These are phyloP conservation scores for Drosophila buzzatii DNA, from an alignment of 2,888 invertebrate species.

Conservation along the genomic window DNA sequence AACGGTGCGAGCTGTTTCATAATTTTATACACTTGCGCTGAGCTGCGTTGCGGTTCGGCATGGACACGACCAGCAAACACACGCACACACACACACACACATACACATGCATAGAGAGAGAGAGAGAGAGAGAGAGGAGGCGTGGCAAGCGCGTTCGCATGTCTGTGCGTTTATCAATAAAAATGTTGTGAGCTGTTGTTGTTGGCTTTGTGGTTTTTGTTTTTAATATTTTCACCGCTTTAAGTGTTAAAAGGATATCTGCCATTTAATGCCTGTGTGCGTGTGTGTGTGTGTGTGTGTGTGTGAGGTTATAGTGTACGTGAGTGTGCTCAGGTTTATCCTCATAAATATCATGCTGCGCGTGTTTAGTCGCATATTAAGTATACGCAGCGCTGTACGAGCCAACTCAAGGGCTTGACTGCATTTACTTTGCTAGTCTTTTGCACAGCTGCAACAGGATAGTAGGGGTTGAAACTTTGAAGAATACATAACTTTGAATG, in stretches of 20 bases:
- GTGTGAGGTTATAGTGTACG: slow-evolving; percentile 6
- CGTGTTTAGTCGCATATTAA: slow-evolving; percentile 58
- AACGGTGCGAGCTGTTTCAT: slow-evolving; percentile 76
- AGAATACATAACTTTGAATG: not conserved
- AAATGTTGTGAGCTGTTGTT: slow-evolving; percentile 66
- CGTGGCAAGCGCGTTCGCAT: slow-evolving; percentile 44
- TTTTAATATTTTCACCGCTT: slow-evolving; percentile 79
- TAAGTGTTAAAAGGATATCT: slow-evolving; percentile 83
- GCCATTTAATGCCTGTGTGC: slow-evolving; percentile 67
- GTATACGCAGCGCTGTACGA: slow-evolving; percentile 66
- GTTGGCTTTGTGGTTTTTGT: slow-evolving; percentile 81
- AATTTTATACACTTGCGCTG: slow-evolving; percentile 81
- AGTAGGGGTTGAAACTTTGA: not conserved
- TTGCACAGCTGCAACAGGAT: slow-evolving; percentile 1
- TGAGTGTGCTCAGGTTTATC: slow-evolving; percentile 58
- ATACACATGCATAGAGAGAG: slow-evolving; percentile 1
- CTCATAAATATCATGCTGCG: slow-evolving; percentile 68
- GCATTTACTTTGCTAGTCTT: slow-evolving; percentile 24
- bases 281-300: slow-evolving; percentile 28
- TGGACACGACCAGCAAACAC: slow-evolving; percentile 68
- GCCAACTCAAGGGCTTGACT: slow-evolving; percentile 39
- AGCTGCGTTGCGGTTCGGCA: slow-evolving; percentile 70
- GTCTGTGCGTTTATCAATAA: slow-evolving; percentile 82
- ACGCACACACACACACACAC: slow-evolving; percentile 19
- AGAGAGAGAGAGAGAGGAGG: slow-evolving; percentile 7